Conservation (phyloP, 1,140 invertebrate species). For the Lordiphosa stackelbergi region DNA sequence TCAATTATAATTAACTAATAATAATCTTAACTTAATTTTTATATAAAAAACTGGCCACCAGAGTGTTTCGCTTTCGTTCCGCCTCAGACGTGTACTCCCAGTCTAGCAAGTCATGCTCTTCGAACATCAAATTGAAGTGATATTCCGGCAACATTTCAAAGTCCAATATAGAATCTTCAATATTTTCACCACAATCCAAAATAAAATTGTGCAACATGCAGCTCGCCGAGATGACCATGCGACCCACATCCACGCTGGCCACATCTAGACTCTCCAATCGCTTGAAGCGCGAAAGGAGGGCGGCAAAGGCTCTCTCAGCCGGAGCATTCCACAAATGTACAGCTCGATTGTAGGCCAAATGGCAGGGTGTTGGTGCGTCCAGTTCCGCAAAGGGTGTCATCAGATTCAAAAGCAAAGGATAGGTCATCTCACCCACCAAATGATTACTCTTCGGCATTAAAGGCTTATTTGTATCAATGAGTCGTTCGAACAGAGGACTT, state of each 20-base stretch:
- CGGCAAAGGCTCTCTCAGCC: constrained; percentile 20
- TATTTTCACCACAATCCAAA: constrained; percentile 23
- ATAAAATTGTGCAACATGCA: constrained; percentile 49
- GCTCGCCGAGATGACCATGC: constrained; percentile 23
- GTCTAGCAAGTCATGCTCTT: constrained; percentile 22
- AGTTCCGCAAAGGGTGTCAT: constrained; percentile 30
- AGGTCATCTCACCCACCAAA: constrained; percentile 32
- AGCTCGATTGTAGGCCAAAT: constrained; percentile 25
- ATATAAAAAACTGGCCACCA: constrained; percentile 7
- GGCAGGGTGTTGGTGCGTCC: constrained; percentile 21
- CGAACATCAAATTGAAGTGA: constrained; percentile 11
- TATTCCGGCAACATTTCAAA: constrained; percentile 23
- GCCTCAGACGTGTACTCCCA: constrained; percentile 23
- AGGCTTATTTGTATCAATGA: constrained; percentile 23
- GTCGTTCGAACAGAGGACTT: constrained; percentile 28
- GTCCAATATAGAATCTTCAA: constrained; percentile 24
- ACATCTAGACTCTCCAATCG: constrained; percentile 27
- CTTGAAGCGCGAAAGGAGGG: constrained; percentile 26
- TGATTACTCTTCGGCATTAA: constrained; percentile 27
- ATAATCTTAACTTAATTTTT: constrained; percentile 2
- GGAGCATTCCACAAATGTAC: constrained; percentile 30
- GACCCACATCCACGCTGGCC: constrained; percentile 17
- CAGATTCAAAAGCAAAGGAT: constrained; percentile 33
- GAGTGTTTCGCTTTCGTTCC: constrained; percentile 28
- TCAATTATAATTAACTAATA: constrained; percentile 21